A percentile compares a stretch with the other conserved stretches of the same genome.
Evolutionary conservation across 2,888 invertebrate genomes (phyloP).

Genomic region (Magallana nippona): DNA sequence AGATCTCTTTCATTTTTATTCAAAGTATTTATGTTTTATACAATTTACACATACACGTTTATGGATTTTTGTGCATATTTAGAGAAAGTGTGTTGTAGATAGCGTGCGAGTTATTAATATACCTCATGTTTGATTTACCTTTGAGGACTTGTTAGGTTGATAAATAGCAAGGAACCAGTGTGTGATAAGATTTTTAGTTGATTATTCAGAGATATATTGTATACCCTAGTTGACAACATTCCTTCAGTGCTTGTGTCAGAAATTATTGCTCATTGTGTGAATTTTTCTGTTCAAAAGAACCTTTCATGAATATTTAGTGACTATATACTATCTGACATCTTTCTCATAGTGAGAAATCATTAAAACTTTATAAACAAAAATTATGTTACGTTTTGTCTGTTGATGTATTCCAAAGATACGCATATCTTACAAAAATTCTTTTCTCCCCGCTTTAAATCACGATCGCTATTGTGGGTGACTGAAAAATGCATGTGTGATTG

Average conservation of each 20-base stretch:
- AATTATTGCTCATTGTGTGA: not conserved
- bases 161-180: not conserved
- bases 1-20: no score
- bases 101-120: not conserved
- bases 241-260: conserved; percentile 7
- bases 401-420: no score
- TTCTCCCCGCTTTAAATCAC: no score
- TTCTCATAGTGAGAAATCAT: conserved; percentile 17
- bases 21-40: no score
- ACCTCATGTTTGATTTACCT: not conserved
- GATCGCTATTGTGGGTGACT: no score
- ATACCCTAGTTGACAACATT: not conserved
- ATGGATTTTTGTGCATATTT: no score
- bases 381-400: not conserved
- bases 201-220: conserved; percentile 14
- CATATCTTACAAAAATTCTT: no score
- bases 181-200: conserved; percentile 16
- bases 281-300: not conserved
- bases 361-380: not conserved
- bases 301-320: not conserved
- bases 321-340: not conserved
- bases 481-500: no score
- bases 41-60: no score
- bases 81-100: no score
- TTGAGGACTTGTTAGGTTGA: not conserved